Conservation (phyloP, 1,140 invertebrate genomes). For the Centruroides sculpturatus region DNA sequence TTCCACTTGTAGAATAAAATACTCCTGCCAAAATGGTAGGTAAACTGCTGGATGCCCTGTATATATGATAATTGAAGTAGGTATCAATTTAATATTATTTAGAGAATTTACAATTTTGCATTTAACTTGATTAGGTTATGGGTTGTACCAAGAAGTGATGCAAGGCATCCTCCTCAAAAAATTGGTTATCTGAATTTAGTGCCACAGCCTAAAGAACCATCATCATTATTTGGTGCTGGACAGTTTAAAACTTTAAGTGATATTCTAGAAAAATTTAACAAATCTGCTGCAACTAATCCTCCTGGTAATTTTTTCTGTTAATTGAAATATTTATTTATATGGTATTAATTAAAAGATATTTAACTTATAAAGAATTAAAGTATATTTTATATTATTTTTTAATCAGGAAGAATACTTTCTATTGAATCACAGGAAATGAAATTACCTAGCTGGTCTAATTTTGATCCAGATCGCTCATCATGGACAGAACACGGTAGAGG, state of each 20-base stretch:
- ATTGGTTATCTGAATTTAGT: conserved; percentile 13
- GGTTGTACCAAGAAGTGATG: conserved; percentile 1
- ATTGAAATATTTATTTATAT: too few species aligned
- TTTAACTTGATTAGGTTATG: conserved; percentile 7
- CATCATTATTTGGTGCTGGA: too few species aligned
- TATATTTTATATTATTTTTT: background rate
- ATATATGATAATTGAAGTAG: too few species aligned
- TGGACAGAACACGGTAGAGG: conserved; percentile 11
- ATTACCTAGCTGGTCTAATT: background rate
- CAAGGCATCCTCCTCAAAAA: conserved; percentile 1
- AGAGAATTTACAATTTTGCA: too few species aligned
- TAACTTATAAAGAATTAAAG: too few species aligned
- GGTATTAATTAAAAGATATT: too few species aligned
- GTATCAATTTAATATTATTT: too few species aligned
- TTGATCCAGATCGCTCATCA: conserved; percentile 13
- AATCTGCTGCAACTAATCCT: too few species aligned
- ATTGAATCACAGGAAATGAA: conserved; percentile 19
- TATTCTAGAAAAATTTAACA: conserved; percentile 9
- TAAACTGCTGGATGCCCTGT: too few species aligned
- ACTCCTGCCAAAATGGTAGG: too few species aligned
- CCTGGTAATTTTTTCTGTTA: too few species aligned
- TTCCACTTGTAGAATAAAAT: too few species aligned
- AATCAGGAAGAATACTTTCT: conserved; percentile 13
- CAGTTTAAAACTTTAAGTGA: conserved; percentile 10
- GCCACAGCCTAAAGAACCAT: conserved; percentile 3